phyloP scores from a whole-genome alignment of 2,113 vertebrate species.

The Balaeniceps rex region DNA sequence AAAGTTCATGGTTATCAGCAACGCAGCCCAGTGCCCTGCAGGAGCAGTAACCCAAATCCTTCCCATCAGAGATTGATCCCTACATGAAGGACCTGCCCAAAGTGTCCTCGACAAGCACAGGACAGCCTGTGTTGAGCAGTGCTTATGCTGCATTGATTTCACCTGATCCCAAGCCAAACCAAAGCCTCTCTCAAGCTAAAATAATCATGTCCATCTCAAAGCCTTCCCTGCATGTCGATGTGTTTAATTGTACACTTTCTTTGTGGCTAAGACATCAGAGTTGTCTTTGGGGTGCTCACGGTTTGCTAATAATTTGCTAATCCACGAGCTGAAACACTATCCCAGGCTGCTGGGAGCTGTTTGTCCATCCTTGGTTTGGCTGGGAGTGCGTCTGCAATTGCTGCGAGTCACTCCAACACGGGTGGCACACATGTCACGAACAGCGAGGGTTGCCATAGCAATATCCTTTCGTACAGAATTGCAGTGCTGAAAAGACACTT shows the following conservation, averaged over 20 bases:
- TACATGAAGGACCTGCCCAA: background rate
- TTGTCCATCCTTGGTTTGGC: background rate
- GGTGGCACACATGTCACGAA: slow-evolving; percentile 50
- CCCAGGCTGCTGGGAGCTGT: background rate
- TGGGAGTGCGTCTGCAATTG: background rate
- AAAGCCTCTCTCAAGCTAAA: background rate
- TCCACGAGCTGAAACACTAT: background rate
- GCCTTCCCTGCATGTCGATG: background rate
- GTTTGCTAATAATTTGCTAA: background rate
- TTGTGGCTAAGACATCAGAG: background rate
- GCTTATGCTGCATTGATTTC: background rate
- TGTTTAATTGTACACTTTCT: background rate
- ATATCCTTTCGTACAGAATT: background rate
- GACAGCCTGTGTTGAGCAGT: background rate
- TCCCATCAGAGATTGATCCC: background rate
- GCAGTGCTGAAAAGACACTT: slow-evolving; percentile 50
- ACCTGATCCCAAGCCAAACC: background rate
- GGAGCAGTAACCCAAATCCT: background rate
- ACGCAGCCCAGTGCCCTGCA: background rate
- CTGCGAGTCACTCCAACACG: background rate
- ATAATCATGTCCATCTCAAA: background rate
- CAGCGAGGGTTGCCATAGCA: slow-evolving; percentile 55
- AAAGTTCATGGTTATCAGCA: background rate
- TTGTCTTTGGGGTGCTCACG: background rate
- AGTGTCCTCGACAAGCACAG: background rate